Base-by-base conservation (phyloP, 2,888 invertebrate species). In the Parnassius apollo region DNA sequence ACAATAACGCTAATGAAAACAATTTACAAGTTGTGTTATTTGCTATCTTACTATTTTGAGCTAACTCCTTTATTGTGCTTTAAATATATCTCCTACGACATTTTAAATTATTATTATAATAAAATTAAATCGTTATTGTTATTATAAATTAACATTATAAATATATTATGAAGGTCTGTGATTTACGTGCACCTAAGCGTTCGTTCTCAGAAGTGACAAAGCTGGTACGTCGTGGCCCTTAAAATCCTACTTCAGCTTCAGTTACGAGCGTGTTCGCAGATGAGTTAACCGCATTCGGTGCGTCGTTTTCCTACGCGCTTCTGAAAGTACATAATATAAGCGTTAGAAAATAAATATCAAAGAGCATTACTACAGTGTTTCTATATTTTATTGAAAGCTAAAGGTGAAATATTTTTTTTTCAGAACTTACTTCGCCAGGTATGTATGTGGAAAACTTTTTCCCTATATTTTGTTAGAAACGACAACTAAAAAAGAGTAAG, bases 231-330 rank as follows among this genome's bases (percentile, higher is more conserved):
- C 11, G 42, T 22, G 22, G 57, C 53, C 62, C 58, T 57, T 62
- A 61, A 49, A 46, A 35, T 12, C 53, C 42, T 8, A 52, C 45
- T 12, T 48, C 22, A 53, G 22, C 58, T 58, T 62, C 58, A 62
- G 62, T 62, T 22, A 50, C 58, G 62, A 54, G 42, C 62, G 49
- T 42, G 48, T 44, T 54, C 48, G 58, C 53, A n/a, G 53, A 13
- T 48, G 18, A 57, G 48, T 9, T n/a, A 42, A 53, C n/a, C 62
- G 62, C 25, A 35, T 50, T 12, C 11, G 9, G 10, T 13, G 18
- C 42, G 25, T 42, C 9, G 49, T 10, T 18, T 9, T 53, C 48
- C 42, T n/a, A 48, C 42, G 42, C 48, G 48, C 8, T 54, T 42
- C 11, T 25, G 49, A 4, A 56, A 56, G 46, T 18, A 42, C 18